Conservation (phyloP, 2,113 vertebrate genomes). For the Varanus salvator region DNA sequence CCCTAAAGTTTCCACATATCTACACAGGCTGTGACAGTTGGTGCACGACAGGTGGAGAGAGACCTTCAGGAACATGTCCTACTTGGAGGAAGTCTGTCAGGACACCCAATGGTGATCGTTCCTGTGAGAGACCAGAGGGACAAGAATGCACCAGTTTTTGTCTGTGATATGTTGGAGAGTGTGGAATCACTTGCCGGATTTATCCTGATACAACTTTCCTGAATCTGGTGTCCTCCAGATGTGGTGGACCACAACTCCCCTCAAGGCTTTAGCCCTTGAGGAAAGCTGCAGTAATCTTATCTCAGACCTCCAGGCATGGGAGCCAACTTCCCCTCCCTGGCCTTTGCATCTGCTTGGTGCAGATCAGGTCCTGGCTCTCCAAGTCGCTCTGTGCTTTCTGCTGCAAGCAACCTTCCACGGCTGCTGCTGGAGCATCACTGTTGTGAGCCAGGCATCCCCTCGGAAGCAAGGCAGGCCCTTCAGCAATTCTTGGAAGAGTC, state of each 20-base stretch:
- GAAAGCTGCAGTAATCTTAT: not conserved
- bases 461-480: too few relatives aligned
- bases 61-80: not conserved
- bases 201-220: fast-evolving
- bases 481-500: too few relatives aligned
- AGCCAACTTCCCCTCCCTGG: not conserved
- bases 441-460: too few relatives aligned
- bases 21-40: not conserved
- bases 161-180: not conserved
- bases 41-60: not conserved
- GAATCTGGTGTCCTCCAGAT: too few relatives aligned
- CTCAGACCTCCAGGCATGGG: not conserved
- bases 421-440: not conserved
- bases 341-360: fast-evolving
- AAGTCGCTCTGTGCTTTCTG: not conserved
- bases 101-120: not conserved
- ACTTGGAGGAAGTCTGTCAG: not conserved
- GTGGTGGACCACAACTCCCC: too few relatives aligned
- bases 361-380: not conserved
- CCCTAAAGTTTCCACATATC: too few relatives aligned
- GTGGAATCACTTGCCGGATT: not conserved
- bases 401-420: not conserved
- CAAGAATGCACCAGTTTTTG: not conserved
- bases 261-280: too few relatives aligned
- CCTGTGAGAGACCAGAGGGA: too few relatives aligned